These are phyloP conservation scores for Cariama cristata DNA, from an alignment of 2,113 vertebrate species.

Conservation along the genomic window DNA sequence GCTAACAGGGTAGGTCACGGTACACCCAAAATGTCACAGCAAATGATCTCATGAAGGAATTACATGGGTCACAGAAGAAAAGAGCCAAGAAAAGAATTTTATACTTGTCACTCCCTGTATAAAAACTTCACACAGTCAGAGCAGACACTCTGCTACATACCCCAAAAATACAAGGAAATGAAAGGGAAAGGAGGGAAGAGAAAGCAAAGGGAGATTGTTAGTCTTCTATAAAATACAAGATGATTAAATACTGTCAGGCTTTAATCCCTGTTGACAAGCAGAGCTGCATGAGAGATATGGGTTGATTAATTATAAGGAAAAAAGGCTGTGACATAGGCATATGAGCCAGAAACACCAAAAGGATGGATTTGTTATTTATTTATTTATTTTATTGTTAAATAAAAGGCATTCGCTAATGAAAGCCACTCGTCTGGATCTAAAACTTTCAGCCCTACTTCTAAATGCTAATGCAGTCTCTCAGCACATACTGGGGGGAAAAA, in stretches of 20 bases:
- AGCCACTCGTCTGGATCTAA: neutral
- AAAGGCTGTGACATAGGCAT: slow-evolving; percentile 43
- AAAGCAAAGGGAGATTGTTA: slow-evolving; percentile 47
- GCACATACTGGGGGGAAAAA: neutral
- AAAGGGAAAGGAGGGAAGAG: slow-evolving; percentile 10
- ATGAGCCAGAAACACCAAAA: slow-evolving; percentile 39
- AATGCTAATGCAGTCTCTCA: neutral
- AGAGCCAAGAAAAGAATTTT: slow-evolving; percentile 43
- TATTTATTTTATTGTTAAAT: neutral
- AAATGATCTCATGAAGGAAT: slow-evolving; percentile 53
- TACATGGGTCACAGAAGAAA: slow-evolving; percentile 23
- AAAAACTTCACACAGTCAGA: slow-evolving; percentile 32
- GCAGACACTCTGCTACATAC: neutral
- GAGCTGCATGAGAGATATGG: slow-evolving; percentile 38
- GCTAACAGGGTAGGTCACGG: slow-evolving; percentile 49
- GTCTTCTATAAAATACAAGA: slow-evolving; percentile 43
- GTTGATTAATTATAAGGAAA: slow-evolving; percentile 59
- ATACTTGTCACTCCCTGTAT: neutral
- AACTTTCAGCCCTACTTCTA: slow-evolving; percentile 1
- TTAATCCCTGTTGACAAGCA: slow-evolving; percentile 57
- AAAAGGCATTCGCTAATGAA: slow-evolving; percentile 20
- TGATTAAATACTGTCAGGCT: slow-evolving; percentile 65
- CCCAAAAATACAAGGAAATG: slow-evolving; percentile 25
- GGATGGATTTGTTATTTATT: slow-evolving; percentile 6
- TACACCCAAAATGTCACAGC: slow-evolving; percentile 45